phyloP scores from a whole-genome alignment of 2,113 vertebrate species.

The Puffinus mauretanicus region DNA sequence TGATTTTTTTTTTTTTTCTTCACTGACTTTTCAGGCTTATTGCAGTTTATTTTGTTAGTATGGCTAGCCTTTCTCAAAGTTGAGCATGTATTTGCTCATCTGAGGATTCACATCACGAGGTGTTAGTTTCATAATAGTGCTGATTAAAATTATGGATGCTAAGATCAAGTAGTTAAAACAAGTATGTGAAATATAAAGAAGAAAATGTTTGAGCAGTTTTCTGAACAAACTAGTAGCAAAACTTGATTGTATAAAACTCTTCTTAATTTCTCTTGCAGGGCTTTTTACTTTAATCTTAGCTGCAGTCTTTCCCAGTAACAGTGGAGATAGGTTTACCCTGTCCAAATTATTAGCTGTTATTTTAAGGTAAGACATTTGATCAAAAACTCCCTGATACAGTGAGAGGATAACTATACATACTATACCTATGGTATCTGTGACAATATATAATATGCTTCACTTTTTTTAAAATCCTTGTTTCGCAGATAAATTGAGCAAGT shows the following conservation, averaged over 20 bases:
- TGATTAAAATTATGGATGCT: not conserved
- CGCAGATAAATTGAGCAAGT: not conserved
- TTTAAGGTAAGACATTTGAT: slow-evolving; percentile 81
- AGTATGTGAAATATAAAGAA: not conserved
- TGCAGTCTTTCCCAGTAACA: slow-evolving; percentile 95
- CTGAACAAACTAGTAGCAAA: not conserved
- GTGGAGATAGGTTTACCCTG: slow-evolving; percentile 94
- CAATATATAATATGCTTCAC: not conserved
- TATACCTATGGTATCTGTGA: not conserved
- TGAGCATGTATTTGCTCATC: not conserved
- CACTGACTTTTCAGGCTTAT: not conserved
- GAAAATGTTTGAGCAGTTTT: not conserved
- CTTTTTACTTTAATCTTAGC: slow-evolving; percentile 94
- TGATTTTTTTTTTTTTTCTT: no score
- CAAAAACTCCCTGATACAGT: not conserved
- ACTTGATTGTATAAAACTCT: not conserved
- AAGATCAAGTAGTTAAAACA: not conserved
- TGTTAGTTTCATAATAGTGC: not conserved
- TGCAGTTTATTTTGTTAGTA: not conserved
- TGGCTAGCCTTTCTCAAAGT: not conserved
- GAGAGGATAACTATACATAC: not conserved
- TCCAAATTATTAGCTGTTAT: slow-evolving; percentile 92
- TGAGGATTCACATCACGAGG: not conserved
- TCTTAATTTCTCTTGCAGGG: slow-evolving; percentile 71
- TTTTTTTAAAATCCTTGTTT: not conserved